Conservation (phyloP, 2,113 vertebrate genomes). For the Mesocricetus auratus region DNA sequence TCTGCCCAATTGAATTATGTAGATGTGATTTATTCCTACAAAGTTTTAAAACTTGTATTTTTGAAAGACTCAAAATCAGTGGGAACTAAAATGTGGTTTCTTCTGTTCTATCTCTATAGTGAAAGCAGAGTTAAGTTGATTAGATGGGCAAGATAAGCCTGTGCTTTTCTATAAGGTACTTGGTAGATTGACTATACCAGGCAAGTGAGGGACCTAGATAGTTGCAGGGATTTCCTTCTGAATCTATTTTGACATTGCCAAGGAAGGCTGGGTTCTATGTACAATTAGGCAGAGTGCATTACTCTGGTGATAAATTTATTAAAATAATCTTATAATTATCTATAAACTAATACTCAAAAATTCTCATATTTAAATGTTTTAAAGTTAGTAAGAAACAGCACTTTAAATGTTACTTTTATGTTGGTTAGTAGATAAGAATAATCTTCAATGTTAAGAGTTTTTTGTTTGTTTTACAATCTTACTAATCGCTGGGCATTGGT, state of each 20-base stretch:
- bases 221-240: background rate
- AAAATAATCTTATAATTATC: background rate
- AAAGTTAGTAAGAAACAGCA: slow-evolving; percentile 24
- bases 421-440: background rate
- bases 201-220: background rate
- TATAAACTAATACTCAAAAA: background rate
- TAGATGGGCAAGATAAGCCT: background rate
- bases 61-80: slow-evolving; percentile 6
- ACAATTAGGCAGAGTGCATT: background rate
- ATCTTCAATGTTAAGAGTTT: background rate
- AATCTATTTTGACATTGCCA: background rate
- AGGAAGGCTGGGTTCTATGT: slow-evolving; percentile 3
- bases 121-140: background rate
- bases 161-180: slow-evolving; percentile 32
- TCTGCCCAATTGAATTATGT: background rate
- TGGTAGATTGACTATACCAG: background rate
- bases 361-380: background rate
- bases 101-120: background rate
- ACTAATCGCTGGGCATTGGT: too few species aligned
- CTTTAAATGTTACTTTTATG: background rate
- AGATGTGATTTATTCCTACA: background rate
- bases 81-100: background rate
- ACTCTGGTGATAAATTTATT: slow-evolving; percentile 26
- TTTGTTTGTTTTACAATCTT: background rate
- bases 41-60: background rate